These are phyloP conservation scores for Listronotus oregonensis DNA, from an alignment of 1,140 invertebrate species.

Conservation along the genomic window DNA sequence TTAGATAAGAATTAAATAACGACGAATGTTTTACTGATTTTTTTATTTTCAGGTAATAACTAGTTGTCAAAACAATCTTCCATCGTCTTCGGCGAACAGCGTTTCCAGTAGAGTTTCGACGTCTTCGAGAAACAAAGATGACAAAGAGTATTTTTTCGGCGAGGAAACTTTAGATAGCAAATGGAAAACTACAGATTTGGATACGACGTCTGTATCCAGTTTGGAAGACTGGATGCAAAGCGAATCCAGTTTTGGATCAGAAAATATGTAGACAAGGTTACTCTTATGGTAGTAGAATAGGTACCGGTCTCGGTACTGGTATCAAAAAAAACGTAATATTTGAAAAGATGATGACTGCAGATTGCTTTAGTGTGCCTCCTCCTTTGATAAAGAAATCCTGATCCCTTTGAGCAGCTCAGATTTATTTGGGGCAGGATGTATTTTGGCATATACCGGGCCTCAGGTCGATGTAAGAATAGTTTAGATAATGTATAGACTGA, in stretches of 20 bases:
- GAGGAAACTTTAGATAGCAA: constrained; percentile 49
- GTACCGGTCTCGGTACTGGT: too few relatives aligned
- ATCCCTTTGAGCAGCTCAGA: too few relatives aligned
- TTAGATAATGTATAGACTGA: too few relatives aligned
- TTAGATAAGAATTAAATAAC: too few relatives aligned
- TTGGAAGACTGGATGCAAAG: constrained; percentile 51
- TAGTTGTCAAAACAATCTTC: constrained; percentile 47
- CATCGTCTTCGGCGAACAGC: constrained; percentile 44
- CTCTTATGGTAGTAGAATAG: constrained; percentile 44
- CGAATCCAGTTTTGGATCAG: constrained; percentile 48
- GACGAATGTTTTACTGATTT: background rate
- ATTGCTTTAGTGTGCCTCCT: too few relatives aligned
- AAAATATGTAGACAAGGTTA: constrained; percentile 51
- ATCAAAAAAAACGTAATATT: too few relatives aligned
- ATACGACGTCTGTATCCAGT: constrained; percentile 52
- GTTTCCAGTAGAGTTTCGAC: constrained; percentile 42
- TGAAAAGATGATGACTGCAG: too few relatives aligned
- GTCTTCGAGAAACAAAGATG: constrained; percentile 37
- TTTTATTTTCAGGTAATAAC: constrained; percentile 47
- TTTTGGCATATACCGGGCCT: too few relatives aligned
- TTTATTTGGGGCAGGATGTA: too few relatives aligned
- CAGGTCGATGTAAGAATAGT: too few relatives aligned
- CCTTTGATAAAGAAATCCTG: too few relatives aligned
- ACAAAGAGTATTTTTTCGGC: constrained; percentile 52
- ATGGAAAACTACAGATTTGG: constrained; percentile 49